Evolutionary conservation across 1,140 invertebrate genomes (phyloP).

Genomic region (Brevipalpus yothersi): DNA sequence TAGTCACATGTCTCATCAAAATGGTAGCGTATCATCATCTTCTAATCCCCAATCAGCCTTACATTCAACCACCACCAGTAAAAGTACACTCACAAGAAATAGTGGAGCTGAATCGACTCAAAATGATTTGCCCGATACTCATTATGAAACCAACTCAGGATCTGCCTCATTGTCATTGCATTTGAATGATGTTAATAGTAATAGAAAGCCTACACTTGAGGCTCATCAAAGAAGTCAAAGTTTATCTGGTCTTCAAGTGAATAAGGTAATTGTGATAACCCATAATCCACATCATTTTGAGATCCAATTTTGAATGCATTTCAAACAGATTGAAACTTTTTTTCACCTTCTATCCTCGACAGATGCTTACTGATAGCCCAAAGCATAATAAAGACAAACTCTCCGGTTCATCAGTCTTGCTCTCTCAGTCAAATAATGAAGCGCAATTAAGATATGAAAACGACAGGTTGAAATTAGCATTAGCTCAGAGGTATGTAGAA

Average conservation of each 20-base stretch:
- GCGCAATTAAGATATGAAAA: conserved; percentile 91
- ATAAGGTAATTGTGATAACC: conserved; percentile 7
- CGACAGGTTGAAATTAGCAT: conserved; percentile 72
- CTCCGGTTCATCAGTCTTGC: background rate
- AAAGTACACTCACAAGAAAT: background rate
- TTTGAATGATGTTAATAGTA: background rate
- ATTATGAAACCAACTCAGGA: background rate
- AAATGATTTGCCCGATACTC: background rate
- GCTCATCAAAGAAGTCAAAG: conserved; percentile 27
- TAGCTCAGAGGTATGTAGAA: conserved; percentile 58
- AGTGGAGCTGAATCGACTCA: background rate
- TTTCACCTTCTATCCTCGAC: conserved; percentile 8
- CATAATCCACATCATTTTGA: background rate
- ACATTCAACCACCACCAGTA: background rate
- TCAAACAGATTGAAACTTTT: background rate
- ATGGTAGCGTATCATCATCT: too few species aligned
- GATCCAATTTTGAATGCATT: background rate
- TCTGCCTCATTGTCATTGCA: background rate
- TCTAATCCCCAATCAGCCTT: background rate
- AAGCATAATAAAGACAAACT: conserved; percentile 27
- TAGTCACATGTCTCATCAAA: background rate
- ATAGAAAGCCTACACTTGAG: background rate
- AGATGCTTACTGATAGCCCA: conserved; percentile 28
- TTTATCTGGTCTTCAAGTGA: conserved; percentile 24
- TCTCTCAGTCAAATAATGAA: conserved; percentile 29